Percentiles rank a stretch among this genome's conserved stretches.
These are phyloP conservation scores for Ophonus ardosiacus DNA, from an alignment of 2,888 invertebrate genomes.

Conservation along the genomic window DNA sequence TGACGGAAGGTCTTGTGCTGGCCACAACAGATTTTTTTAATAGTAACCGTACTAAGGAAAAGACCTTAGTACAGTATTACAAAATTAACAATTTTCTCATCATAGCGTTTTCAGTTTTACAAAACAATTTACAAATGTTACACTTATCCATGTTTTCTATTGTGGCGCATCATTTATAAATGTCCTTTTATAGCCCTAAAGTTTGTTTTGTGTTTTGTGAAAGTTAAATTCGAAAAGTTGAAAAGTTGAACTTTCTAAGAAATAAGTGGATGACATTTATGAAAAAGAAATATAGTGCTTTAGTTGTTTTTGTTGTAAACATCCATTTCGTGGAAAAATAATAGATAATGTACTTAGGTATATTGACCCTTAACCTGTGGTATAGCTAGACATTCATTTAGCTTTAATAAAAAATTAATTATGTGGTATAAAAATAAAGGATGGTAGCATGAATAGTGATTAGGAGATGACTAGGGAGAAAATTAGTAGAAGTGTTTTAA, in stretches of 20 bases:
- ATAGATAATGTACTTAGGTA: neutral
- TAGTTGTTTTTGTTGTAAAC: neutral
- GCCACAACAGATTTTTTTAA: no score
- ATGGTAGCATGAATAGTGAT: no score
- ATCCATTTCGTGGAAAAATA: neutral
- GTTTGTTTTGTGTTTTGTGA: slow-evolving; percentile 1
- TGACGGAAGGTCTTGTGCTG: no score
- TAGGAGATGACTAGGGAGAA: no score
- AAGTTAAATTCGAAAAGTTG: slow-evolving; percentile 29
- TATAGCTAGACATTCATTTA: neutral
- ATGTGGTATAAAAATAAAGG: neutral
- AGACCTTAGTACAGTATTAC: no score
- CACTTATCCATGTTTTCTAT: neutral
- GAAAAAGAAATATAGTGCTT: neutral
- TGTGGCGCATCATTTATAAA: slow-evolving; percentile 8
- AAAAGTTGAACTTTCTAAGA: slow-evolving; percentile 10
- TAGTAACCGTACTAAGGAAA: no score
- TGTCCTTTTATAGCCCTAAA: neutral
- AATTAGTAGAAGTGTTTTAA: no score
- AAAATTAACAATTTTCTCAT: neutral
- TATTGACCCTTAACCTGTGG: neutral
- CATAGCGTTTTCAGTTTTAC: neutral
- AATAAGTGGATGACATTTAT: neutral
- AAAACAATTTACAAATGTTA: neutral
- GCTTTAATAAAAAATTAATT: neutral